These are phyloP conservation scores for Microplitis demolitor DNA, from an alignment of 1,140 invertebrate genomes.

Conservation along the genomic window DNA sequence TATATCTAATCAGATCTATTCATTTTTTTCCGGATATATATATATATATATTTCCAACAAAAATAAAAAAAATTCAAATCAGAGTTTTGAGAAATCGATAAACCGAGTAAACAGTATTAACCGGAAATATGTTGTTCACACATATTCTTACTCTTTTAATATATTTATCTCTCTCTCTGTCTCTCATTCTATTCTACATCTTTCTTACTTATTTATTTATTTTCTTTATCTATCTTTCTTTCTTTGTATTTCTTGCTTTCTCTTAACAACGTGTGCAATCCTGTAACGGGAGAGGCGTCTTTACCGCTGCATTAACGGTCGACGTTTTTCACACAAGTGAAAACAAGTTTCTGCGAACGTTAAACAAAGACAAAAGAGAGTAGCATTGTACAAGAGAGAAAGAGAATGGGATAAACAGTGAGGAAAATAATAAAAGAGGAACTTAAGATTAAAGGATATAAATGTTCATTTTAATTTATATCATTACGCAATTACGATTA, in stretches of 20 bases:
- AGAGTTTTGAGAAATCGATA: slow-evolving; percentile 19
- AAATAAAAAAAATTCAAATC: not conserved
- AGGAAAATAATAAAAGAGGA: slow-evolving; percentile 10
- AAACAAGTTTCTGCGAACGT: slow-evolving; percentile 55
- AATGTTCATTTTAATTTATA: too few species aligned
- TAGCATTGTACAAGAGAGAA: too few species aligned
- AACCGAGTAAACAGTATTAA: slow-evolving; percentile 21
- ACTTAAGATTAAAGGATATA: too few species aligned
- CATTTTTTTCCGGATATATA: not conserved
- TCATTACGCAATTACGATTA: too few species aligned
- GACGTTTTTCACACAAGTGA: slow-evolving; percentile 61
- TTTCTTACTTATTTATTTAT: too few species aligned
- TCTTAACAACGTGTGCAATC: slow-evolving; percentile 37
- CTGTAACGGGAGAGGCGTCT: slow-evolving; percentile 62
- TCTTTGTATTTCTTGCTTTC: not conserved
- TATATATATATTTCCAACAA: not conserved
- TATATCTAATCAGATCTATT: not conserved
- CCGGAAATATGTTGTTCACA: slow-evolving; percentile 39
- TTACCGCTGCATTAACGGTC: slow-evolving; percentile 64
- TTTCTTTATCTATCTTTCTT: too few species aligned
- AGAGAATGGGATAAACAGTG: not conserved
- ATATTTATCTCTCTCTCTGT: too few species aligned
- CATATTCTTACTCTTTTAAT: not conserved
- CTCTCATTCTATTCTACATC: too few species aligned
- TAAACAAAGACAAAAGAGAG: too few species aligned